Evolutionary conservation across 2,113 vertebrate species (phyloP).

Genomic region (Brienomyrus brachyistius): DNA sequence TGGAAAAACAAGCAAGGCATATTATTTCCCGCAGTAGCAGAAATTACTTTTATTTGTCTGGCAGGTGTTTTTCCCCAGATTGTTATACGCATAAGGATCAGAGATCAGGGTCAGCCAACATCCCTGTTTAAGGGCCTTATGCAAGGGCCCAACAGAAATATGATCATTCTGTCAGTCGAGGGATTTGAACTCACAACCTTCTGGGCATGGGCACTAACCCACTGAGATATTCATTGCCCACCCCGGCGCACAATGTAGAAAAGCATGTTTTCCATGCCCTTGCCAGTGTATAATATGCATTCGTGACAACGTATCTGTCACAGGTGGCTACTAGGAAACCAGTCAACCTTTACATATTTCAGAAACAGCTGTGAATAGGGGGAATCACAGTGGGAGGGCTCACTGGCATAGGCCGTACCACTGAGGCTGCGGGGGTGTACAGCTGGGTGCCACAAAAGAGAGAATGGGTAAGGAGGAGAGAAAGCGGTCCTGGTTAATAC

Average conservation of each 20-base stretch:
- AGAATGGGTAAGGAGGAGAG: not conserved
- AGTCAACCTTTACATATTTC: not conserved
- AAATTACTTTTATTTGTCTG: not conserved
- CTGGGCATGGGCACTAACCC: not conserved
- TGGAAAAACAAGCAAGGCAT: not conserved
- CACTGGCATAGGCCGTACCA: not conserved
- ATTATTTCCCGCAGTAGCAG: not conserved
- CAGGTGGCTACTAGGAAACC: constrained; percentile 13
- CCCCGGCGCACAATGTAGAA: not conserved
- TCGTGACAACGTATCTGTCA: not conserved
- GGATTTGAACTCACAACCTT: not conserved
- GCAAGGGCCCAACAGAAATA: not conserved
- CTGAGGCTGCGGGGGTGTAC: not conserved
- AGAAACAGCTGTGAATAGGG: not conserved
- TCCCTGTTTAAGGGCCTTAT: not conserved
- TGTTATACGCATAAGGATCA: not conserved
- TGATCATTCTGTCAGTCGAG: not conserved
- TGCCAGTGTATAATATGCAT: not conserved
- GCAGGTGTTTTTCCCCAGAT: not conserved
- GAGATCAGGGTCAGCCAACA: not conserved
- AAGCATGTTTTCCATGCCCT: not conserved
- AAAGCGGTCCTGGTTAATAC: not conserved
- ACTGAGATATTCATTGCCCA: not conserved
- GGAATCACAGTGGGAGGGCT: not conserved
- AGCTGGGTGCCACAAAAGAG: not conserved